Evolutionary conservation across 2,888 invertebrate species (phyloP).

Genomic region (Stictocephala bisonia): DNA sequence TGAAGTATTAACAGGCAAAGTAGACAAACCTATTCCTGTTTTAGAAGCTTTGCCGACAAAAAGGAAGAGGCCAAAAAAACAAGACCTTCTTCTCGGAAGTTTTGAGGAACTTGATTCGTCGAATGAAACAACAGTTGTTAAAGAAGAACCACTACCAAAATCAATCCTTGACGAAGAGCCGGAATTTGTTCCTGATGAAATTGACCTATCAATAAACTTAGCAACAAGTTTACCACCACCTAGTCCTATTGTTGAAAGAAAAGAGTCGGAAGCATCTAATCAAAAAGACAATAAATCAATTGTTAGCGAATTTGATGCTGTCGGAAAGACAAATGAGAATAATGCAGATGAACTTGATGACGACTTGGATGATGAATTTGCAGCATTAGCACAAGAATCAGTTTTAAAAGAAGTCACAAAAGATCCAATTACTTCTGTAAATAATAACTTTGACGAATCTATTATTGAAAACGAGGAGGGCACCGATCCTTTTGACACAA

Average conservation of each 20-base stretch:
- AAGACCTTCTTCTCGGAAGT: slow-evolving; percentile 75
- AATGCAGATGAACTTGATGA: slow-evolving; percentile 64
- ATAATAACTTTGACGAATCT: slow-evolving; percentile 1
- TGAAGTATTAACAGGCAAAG: slow-evolving; percentile 85
- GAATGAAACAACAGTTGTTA: slow-evolving; percentile 37
- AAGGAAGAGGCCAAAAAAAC: slow-evolving; percentile 65
- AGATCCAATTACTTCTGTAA: not conserved
- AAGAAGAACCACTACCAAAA: slow-evolving; percentile 59
- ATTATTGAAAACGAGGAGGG: slow-evolving; percentile 68
- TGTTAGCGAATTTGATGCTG: slow-evolving; percentile 37
- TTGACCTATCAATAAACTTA: slow-evolving; percentile 60
- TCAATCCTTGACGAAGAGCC: slow-evolving; percentile 79
- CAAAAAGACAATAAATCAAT: slow-evolving; percentile 19
- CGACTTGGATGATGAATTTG: slow-evolving; percentile 81
- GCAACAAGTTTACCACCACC: slow-evolving; percentile 39
- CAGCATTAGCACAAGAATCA: slow-evolving; percentile 81
- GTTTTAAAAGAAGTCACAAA: slow-evolving; percentile 68
- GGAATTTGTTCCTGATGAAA: slow-evolving; percentile 63
- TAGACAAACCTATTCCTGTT: slow-evolving; percentile 75
- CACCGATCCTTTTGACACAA: slow-evolving; percentile 86
- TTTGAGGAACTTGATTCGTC: slow-evolving; percentile 66
- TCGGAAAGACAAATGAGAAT: not conserved
- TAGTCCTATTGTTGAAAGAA: slow-evolving; percentile 30
- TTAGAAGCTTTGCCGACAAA: slow-evolving; percentile 57
- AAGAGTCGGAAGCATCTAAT: not conserved